Evolutionary conservation across 2,888 invertebrate genomes (phyloP).

Genomic region (Lasioglossum figueresi): DNA sequence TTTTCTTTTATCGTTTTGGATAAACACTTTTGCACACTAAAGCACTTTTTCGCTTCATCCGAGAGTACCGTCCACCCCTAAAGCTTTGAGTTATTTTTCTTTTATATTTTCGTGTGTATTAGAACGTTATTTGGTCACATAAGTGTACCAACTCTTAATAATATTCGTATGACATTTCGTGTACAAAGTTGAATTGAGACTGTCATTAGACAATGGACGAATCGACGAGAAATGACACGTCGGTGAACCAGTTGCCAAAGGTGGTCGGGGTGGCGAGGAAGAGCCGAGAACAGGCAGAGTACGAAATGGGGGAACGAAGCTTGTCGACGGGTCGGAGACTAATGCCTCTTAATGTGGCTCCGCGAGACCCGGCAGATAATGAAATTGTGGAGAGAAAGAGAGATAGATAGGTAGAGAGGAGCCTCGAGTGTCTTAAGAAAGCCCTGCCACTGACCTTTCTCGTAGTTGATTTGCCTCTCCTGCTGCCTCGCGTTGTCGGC

Average conservation of each 20-base stretch:
- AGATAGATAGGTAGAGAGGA: constrained; percentile 78
- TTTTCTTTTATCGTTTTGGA: too few species aligned
- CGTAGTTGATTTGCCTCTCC: constrained; percentile 97
- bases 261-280: background rate
- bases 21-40: too few species aligned
- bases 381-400: constrained; percentile 81
- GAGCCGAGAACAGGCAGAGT: background rate
- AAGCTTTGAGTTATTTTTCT: too few species aligned
- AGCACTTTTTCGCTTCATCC: too few species aligned
- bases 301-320: constrained; percentile 20
- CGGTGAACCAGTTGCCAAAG: constrained; percentile 38
- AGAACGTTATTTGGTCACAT: too few species aligned
- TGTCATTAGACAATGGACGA: background rate
- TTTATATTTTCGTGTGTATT: too few species aligned
- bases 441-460: constrained; percentile 92
- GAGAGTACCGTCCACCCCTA: too few species aligned
- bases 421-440: constrained; percentile 83
- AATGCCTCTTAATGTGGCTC: constrained; percentile 82
- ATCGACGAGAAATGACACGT: constrained; percentile 52
- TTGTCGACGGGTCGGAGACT: constrained; percentile 56
- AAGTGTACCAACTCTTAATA: background rate
- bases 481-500: constrained; percentile 98
- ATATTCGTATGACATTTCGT: background rate
- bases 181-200: background rate
- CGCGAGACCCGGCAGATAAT: constrained; percentile 83